Conservation (phyloP, 2,113 vertebrate genomes). For the Petaurus breviceps region DNA sequence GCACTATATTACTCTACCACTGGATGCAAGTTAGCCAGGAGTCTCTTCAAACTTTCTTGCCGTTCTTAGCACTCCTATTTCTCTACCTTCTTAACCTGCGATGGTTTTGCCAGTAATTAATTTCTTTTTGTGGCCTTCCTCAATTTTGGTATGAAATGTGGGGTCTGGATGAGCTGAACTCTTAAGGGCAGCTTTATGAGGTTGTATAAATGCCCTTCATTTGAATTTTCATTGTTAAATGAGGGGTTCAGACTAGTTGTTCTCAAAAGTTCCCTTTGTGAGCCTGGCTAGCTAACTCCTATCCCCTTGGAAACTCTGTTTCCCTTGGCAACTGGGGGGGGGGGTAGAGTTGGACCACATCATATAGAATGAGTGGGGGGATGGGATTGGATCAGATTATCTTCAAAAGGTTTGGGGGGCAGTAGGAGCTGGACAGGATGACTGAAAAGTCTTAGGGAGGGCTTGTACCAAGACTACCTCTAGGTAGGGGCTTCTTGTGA, state of each 20-base stretch:
- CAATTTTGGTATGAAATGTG: neutral
- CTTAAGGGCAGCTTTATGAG: neutral
- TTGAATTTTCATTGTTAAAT: slow-evolving; percentile 1
- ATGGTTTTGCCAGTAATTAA: neutral
- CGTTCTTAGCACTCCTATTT: neutral
- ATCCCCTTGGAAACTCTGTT: neutral
- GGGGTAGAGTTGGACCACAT: neutral
- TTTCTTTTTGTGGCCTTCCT: neutral
- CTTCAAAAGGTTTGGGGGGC: neutral
- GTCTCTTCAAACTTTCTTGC: neutral
- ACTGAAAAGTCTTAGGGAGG: neutral
- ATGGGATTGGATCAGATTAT: neutral
- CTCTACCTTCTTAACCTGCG: neutral
- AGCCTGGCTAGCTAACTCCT: neutral
- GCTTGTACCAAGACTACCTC: neutral
- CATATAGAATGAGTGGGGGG: neutral
- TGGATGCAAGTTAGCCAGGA: neutral
- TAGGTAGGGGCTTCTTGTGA: neutral
- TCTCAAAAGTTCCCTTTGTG: neutral
- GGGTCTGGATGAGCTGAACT: neutral
- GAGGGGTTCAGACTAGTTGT: neutral
- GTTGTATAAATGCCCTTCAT: neutral
- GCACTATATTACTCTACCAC: neutral
- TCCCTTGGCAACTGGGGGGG: neutral
- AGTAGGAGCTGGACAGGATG: neutral